These are phyloP conservation scores for Mactra quadrangularis DNA, from an alignment of 1,140 invertebrate species.

Conservation along the genomic window DNA sequence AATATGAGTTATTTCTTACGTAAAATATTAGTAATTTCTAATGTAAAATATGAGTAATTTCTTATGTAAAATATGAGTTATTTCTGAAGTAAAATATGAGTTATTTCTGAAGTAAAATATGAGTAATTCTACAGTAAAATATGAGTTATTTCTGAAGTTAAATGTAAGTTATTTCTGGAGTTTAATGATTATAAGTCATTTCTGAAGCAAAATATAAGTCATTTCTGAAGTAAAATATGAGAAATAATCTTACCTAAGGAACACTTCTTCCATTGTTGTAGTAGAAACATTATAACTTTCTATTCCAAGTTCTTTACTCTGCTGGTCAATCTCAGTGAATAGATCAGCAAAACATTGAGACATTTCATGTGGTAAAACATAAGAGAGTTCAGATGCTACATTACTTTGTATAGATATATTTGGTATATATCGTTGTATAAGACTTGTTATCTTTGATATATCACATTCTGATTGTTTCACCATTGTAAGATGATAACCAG, in stretches of 20 bases:
- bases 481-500: conserved; percentile 82
- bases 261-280: conserved; percentile 94
- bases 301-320: conserved; percentile 87
- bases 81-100: no score
- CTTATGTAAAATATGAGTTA: no score
- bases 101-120: no score
- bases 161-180: no score
- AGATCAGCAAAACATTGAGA: conserved; percentile 83
- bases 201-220: no score
- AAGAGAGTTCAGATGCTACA: conserved; percentile 81
- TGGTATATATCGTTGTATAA: conserved; percentile 75
- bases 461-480: conserved; percentile 84
- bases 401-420: conserved; percentile 78
- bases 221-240: no score
- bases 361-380: conserved; percentile 80
- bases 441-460: conserved; percentile 78
- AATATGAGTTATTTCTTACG: no score
- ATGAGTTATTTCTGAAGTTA: no score
- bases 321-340: conserved; percentile 87
- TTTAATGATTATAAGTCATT: no score
- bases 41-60: no score
- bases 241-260: conserved; percentile 88
- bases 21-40: no score
- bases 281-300: conserved; percentile 91
- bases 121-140: no score